Evolutionary conservation across 2,888 invertebrate species (phyloP), one percentile per base, ranked within the genome.

Genomic region (Aproaerema taeniolella): DNA sequence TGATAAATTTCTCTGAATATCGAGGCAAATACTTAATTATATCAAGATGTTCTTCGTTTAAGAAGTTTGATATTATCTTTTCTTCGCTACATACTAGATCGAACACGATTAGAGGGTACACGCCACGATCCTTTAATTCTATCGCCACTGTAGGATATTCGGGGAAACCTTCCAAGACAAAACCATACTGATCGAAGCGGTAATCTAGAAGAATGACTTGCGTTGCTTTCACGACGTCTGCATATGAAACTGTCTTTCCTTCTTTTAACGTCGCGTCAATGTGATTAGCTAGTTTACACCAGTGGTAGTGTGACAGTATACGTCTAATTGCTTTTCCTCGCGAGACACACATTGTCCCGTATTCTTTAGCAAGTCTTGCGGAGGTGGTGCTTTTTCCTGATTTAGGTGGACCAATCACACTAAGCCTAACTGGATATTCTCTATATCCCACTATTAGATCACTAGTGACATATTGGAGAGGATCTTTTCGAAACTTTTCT

Each of bases 121-220:
- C 55, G 16, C 88, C 89, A 13, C 78, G 43, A 49, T 74, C 77
- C 2, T 72, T 67, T 12, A 91, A 61, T 50, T 85, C 74, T 48
- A 74, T 69, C 7, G 87, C 76, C 61, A 90, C 89, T 30, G 71
- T 56, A n/a, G 82, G 67, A 13, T 68, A 71, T 39, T 78, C 72
- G 2, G 91, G 91, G 62, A 91, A 89, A 1, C 91, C 91, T 57
- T 92, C 91, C 38, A 90, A 76, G 8, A 92, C 65, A 55, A 87
- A 81, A n/a, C 92, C 92, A 52, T 88, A 86, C 1, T 88, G 85
- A 26, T 4, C 8, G 8, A n/a, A n/a, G 20, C 75, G 75, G 36
- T 79, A 69, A 62, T 89, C 87, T 34, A 88, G 77, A 25, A 79
- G 64, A 25, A 79, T 69, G 30, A 85, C 82, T 61, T 89, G 88